Base-by-base conservation (phyloP, 2,888 invertebrate genomes). In the Drosophila aldrichi region DNA sequence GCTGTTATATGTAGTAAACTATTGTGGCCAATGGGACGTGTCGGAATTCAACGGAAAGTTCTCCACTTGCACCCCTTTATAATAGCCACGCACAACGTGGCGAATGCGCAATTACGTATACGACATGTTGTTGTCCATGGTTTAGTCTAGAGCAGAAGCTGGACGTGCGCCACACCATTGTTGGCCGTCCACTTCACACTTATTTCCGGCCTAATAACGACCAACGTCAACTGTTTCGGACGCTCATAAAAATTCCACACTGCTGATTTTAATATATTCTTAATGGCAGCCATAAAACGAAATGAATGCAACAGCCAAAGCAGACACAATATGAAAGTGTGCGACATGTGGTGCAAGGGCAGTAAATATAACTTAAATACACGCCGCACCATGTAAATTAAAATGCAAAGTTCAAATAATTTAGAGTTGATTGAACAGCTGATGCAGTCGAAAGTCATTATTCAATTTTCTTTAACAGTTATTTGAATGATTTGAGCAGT, bases 181-280 rank as follows among this genome's bases (percentile, higher is more conserved):
- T 20, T 10, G 52, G 54, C 22, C 52, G 62, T 58, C 48, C 70
- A 59, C 54, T 65, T 65, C 44, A 46, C 56, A 61, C 56, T 59
- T 36, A 73, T 67, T 67, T 64, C 41, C 40, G 41, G 76, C 76
- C 70, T 57, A 68, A 76, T 70, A 77, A 77, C 62, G 65, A 56
- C 54, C 64, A 72, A 14, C 59, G 46, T 70, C 58, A 67, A 69
- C 63, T 41, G 67, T 65, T 66, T 64, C 62, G 49, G 48, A 10
- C 41, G 58, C 58, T 61, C 82, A 72, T 88, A 85, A 85, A 85
- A 88, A 88, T 85, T 85, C 85, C 88, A 68, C 65, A 71, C 61
- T 79, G 88, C 69, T 80, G 73, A 82, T 77, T 85, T 85, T 85
- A 82, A 88, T 88, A 72, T 77, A 69, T 52, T 70, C 72, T 72